Evolutionary conservation across 1,140 invertebrate genomes (phyloP).

Genomic region (Rhagoletis pomonella): DNA sequence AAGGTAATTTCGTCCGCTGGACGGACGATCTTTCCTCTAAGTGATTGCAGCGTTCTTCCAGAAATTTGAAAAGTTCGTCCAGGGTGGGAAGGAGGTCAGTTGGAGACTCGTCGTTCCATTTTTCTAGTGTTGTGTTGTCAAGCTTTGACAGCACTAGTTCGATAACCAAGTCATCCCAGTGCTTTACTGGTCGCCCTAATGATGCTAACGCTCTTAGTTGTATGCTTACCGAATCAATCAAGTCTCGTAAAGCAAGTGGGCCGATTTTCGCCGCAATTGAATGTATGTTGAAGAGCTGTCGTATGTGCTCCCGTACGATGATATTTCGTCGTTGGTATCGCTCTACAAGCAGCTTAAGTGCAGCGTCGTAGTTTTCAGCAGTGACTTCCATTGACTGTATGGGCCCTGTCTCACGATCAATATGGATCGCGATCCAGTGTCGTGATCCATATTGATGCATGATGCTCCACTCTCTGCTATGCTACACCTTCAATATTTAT

Average conservation of each 20-base stretch:
- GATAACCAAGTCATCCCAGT: too few relatives aligned
- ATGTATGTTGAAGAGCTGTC: background rate
- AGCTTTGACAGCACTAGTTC: background rate
- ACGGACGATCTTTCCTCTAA: background rate
- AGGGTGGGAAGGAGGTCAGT: background rate
- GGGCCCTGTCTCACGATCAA: too few relatives aligned
- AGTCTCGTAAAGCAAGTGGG: background rate
- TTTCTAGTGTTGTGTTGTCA: background rate
- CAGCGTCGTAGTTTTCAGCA: background rate
- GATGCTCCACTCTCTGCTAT: too few relatives aligned
- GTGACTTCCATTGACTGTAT: background rate
- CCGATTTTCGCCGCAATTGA: background rate
- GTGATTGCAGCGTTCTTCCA: constrained; percentile 4
- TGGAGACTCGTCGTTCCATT: constrained; percentile 31
- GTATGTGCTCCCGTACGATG: background rate
- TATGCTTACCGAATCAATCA: background rate
- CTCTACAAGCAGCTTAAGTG: background rate
- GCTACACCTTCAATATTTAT: too few relatives aligned
- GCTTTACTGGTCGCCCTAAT: background rate
- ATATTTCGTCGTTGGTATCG: background rate
- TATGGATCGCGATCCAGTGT: too few relatives aligned
- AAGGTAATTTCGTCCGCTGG: background rate
- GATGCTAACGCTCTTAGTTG: background rate
- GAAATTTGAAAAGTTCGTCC: constrained; percentile 39
- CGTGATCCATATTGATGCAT: too few relatives aligned